These are phyloP conservation scores for Parasteatoda lunata DNA, from an alignment of 2,888 invertebrate genomes.

Conservation along the genomic window DNA sequence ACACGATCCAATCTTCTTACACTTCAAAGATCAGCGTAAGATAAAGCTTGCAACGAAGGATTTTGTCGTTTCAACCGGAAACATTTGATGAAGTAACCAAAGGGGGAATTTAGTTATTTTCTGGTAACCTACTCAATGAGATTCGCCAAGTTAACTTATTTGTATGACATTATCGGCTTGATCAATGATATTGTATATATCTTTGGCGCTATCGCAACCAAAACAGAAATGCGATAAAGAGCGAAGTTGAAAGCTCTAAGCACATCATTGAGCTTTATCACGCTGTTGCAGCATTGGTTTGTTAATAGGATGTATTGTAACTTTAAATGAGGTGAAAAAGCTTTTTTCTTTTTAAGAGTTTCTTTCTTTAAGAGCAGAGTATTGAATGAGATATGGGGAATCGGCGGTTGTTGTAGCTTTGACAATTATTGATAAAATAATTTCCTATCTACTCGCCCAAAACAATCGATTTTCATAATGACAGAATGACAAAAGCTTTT, in stretches of 20 bases:
- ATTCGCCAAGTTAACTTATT: slow-evolving; percentile 47
- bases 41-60: slow-evolving; percentile 43
- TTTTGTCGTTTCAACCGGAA: slow-evolving; percentile 47
- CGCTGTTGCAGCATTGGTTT: background rate
- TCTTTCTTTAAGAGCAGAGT: too few relatives aligned
- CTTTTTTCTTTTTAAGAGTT: background rate
- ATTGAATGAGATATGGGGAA: too few relatives aligned
- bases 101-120: slow-evolving; percentile 44
- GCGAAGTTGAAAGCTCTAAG: background rate
- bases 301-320: background rate
- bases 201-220: slow-evolving; percentile 13
- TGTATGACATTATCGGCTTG: slow-evolving; percentile 43
- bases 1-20: slow-evolving; percentile 59
- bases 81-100: slow-evolving; percentile 51
- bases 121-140: background rate
- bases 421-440: too few relatives aligned
- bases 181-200: slow-evolving; percentile 27
- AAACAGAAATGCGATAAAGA: slow-evolving; percentile 18
- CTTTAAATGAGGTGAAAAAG: background rate
- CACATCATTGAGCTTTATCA: background rate
- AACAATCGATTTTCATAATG: too few relatives aligned
- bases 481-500: too few relatives aligned
- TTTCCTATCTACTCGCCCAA: too few relatives aligned
- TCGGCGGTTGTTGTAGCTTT: too few relatives aligned
- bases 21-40: slow-evolving; percentile 44